Percentiles rank a stretch among this genome's conserved stretches.
phyloP scores from a whole-genome alignment of 2,888 invertebrate species.

The Venustoraphidia nigricollis region DNA sequence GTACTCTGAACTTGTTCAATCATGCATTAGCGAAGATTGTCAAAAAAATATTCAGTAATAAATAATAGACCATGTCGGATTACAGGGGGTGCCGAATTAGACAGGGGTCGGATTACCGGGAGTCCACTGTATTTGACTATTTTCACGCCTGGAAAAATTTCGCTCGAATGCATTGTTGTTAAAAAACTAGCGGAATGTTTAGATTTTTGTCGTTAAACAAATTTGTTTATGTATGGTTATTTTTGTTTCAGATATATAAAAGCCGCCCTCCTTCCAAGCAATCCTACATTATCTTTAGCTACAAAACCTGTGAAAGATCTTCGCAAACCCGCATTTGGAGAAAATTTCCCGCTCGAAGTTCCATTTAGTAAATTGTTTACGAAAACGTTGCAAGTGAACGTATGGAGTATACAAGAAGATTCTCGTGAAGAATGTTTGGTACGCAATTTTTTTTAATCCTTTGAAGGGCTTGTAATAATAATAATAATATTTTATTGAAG shows the following conservation, averaged over 20 bases:
- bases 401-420: constrained; percentile 57
- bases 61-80: too few species aligned
- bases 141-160: too few species aligned
- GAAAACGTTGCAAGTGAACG: constrained; percentile 82
- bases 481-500: too few species aligned
- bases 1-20: too few species aligned
- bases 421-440: constrained; percentile 73
- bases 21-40: too few species aligned
- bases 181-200: too few species aligned
- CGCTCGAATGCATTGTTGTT: too few species aligned
- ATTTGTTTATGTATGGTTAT: constrained; percentile 1
- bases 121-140: too few species aligned
- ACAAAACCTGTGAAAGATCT: constrained; percentile 57
- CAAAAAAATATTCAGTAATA: too few species aligned
- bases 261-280: constrained; percentile 53
- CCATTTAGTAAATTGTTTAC: constrained; percentile 61
- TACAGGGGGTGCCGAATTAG: too few species aligned
- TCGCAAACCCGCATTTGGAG: constrained; percentile 60
- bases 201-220: too few species aligned
- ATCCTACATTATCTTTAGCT: constrained; percentile 40
- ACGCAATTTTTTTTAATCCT: constrained; percentile 26
- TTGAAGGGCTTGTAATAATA: background rate
- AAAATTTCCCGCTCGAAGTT: constrained; percentile 62
- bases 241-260: constrained; percentile 50
- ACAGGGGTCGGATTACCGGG: too few species aligned